A percentile compares a stretch with the other conserved stretches of the same genome.
Conservation (phyloP, 2,888 invertebrate species). For the Napeogenes inachia region DNA sequence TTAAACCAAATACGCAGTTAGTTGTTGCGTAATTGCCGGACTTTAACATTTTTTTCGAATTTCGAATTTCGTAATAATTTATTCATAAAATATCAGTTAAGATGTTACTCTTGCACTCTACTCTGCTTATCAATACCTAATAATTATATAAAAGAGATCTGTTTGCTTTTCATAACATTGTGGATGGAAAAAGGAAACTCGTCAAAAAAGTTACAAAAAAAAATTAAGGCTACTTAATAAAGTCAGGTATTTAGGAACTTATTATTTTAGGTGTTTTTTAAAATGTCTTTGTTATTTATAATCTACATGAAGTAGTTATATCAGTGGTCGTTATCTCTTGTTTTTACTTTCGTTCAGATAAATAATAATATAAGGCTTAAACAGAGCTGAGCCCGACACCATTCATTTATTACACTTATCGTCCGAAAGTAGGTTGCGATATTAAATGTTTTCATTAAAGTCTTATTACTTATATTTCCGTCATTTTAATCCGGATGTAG, state of each 20-base stretch:
- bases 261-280: no score
- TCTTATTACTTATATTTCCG: conserved; percentile 30
- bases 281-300: no score
- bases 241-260: no score
- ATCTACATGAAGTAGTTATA: background rate
- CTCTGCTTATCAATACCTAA: no score
- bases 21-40: conserved; percentile 31
- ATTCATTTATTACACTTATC: conserved; percentile 66
- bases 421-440: conserved; percentile 39
- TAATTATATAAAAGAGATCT: no score
- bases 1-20: conserved; percentile 30
- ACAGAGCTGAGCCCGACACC: conserved; percentile 54
- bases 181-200: no score
- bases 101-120: background rate
- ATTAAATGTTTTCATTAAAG: conserved; percentile 29
- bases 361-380: conserved; percentile 43
- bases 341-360: conserved; percentile 60
- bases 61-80: conserved; percentile 4
- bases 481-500: conserved; percentile 22
- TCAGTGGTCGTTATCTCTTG: conserved; percentile 33
- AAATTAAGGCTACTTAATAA: no score
- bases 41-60: conserved; percentile 24
- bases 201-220: no score
- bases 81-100: background rate
- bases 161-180: no score